Base-by-base conservation (phyloP, 1,140 invertebrate species). In the Pteromalus puparum region DNA sequence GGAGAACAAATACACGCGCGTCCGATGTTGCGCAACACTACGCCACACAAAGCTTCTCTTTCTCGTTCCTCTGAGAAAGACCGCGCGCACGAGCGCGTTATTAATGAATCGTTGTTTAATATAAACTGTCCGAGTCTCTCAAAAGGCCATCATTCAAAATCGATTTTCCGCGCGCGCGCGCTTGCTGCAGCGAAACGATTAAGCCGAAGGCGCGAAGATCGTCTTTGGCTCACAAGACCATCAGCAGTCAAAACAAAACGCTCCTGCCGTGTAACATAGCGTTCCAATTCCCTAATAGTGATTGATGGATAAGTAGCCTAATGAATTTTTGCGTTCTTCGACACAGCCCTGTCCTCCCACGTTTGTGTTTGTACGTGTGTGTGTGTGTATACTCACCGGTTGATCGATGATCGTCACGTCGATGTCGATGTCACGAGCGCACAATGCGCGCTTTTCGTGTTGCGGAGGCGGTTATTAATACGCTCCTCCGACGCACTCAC, bases 251-350 rank as follows among this genome's bases (percentile, higher is more conserved):
- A 85, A 85, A 85, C 84, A 82, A 73, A 77, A 82, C 67, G 78
- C n/a, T 68, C 28, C 6, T 46, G 46, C 30, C 18, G 53, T 65
- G 34, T 15, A 48, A 68, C 30, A 61, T n/a, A 21, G 53, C 18
- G 21, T 61, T 67, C 28, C 75, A 70, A 88, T 86, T 87, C 83
- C 88, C 87, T 91, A 93, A 93, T 92, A 90, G 90, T 93, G 92
- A 93, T 93, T 89, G 91, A 93, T 93, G 92, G 90, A 90, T 91
- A 90, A 92, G 89, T 91, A 90, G 91, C 89, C 88, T 89, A 91
- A 92, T 91, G 89, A 90, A 90, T 90, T 90, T 86, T 85, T 48
- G 67, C 79, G 84, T 42, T 42, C 74, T 75, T 5, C 42, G 1
- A 42, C 38, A 6, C 21, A 42, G 38, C 38, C 38, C 53, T 61